phyloP scores from a whole-genome alignment of 1,140 invertebrate species.

The Solenopsis fugax region DNA sequence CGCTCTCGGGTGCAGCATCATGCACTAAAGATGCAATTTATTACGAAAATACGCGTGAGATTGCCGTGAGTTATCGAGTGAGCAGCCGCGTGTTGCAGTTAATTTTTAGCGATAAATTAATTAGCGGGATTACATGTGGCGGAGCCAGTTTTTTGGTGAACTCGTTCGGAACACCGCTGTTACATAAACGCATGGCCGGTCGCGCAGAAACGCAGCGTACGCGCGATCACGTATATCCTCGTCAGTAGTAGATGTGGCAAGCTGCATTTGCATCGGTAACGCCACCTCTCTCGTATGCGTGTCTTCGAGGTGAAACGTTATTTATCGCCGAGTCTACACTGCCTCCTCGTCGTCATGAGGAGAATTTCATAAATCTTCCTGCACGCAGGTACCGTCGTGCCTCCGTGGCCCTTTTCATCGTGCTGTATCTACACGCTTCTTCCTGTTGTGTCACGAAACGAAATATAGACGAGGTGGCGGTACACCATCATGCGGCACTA shows the following conservation, averaged over 20 bases:
- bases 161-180: slow-evolving; percentile 19
- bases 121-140: slow-evolving; percentile 31
- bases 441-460: slow-evolving; percentile 53
- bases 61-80: slow-evolving; percentile 19
- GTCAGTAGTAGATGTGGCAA: slow-evolving; percentile 68
- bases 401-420: slow-evolving; percentile 60
- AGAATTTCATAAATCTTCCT: slow-evolving; percentile 74
- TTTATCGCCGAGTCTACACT: slow-evolving; percentile 68
- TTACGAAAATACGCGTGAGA: slow-evolving; percentile 20
- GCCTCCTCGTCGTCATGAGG: slow-evolving; percentile 60
- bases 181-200: slow-evolving; percentile 2
- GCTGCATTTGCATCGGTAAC: slow-evolving; percentile 76
- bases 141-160: slow-evolving; percentile 25
- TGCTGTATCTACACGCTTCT: slow-evolving; percentile 42
- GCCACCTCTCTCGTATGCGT: slow-evolving; percentile 52
- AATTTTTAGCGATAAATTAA: slow-evolving; percentile 45
- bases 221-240: slow-evolving; percentile 63
- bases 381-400: slow-evolving; percentile 47
- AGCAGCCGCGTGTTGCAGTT: slow-evolving; percentile 1
- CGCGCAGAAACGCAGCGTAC: slow-evolving; percentile 54
- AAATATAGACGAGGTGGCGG: slow-evolving; percentile 53
- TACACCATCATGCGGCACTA: slow-evolving; percentile 33
- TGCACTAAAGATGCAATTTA: slow-evolving; percentile 26
- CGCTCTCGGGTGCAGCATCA: background rate
- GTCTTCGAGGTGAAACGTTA: slow-evolving; percentile 74